Evolutionary conservation across 2,113 vertebrate species (phyloP).

Genomic region (Cygnus buccinator): DNA sequence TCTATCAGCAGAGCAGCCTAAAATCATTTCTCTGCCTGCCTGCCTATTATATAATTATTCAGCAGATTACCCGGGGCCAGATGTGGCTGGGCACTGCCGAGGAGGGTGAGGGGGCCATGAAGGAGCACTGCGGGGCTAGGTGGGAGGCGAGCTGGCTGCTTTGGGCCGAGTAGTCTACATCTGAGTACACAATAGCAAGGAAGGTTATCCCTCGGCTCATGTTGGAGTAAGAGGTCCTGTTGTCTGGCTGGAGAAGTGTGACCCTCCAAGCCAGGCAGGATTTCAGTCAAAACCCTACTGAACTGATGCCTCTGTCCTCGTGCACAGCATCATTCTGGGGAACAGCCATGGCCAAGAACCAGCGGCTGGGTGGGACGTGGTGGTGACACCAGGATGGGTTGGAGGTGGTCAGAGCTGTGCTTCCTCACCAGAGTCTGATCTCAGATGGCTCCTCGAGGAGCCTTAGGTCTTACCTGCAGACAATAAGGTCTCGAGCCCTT

Average conservation of each 20-base stretch:
- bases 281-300: not conserved
- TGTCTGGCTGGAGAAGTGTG: not conserved
- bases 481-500: rapidly evolving
- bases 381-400: not conserved
- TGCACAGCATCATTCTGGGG: rapidly evolving
- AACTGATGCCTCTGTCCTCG: rapidly evolving
- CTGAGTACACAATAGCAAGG: not conserved
- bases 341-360: rapidly evolving
- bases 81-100: not conserved
- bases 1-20: not conserved
- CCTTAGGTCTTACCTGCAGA: not conserved
- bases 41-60: constrained; percentile 67
- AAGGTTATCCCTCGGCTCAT: not conserved
- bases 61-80: constrained; percentile 51
- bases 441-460: not conserved
- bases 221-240: not conserved
- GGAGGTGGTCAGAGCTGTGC: not conserved
- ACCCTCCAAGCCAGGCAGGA: rapidly evolving
- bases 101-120: not conserved
- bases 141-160: not conserved
- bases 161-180: not conserved
- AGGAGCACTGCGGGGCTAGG: not conserved
- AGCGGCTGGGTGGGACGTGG: rapidly evolving
- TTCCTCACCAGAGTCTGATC: not conserved
- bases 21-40: constrained; percentile 35